Percentiles rank a stretch among this genome's conserved stretches.
phyloP scores from a whole-genome alignment of 2,113 vertebrate species.

The Zingel zingel region DNA sequence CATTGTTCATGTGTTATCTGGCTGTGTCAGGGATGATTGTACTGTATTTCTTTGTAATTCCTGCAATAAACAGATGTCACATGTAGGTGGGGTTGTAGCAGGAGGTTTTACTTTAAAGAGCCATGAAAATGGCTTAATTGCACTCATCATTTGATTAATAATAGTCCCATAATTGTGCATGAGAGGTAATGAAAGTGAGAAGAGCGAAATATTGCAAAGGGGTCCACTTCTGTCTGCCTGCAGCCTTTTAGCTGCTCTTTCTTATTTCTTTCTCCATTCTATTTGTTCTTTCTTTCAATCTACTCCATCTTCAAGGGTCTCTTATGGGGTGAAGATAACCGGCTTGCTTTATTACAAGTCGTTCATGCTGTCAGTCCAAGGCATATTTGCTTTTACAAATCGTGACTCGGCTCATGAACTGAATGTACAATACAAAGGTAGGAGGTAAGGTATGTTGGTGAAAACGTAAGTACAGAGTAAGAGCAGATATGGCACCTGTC shows the following conservation, averaged over 20 bases:
- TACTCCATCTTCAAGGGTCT: constrained; percentile 27
- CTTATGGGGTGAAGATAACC: constrained; percentile 43
- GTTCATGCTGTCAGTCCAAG: constrained; percentile 50
- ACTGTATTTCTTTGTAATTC: neutral
- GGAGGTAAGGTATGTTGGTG: neutral
- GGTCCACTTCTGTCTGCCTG: constrained; percentile 30
- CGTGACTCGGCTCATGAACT: constrained; percentile 56
- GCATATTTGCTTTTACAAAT: constrained; percentile 55
- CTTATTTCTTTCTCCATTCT: constrained; percentile 20
- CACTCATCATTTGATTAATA: constrained; percentile 35
- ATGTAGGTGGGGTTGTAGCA: constrained; percentile 13
- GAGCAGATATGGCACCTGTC: constrained; percentile 1
- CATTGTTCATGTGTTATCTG: constrained; percentile 3
- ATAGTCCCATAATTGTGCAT: constrained; percentile 30
- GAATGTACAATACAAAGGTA: constrained; percentile 30
- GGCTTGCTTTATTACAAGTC: constrained; percentile 53
- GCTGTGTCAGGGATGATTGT: neutral
- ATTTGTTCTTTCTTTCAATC: constrained; percentile 34
- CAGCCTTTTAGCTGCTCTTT: constrained; percentile 37
- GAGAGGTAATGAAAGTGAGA: constrained; percentile 39
- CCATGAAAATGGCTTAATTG: constrained; percentile 41
- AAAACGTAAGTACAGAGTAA: neutral
- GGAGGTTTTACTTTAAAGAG: constrained; percentile 1
- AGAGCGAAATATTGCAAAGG: neutral
- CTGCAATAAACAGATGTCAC: constrained; percentile 12